phyloP scores from a whole-genome alignment of 2,113 vertebrate genomes.

The Xyrauchen texanus region DNA sequence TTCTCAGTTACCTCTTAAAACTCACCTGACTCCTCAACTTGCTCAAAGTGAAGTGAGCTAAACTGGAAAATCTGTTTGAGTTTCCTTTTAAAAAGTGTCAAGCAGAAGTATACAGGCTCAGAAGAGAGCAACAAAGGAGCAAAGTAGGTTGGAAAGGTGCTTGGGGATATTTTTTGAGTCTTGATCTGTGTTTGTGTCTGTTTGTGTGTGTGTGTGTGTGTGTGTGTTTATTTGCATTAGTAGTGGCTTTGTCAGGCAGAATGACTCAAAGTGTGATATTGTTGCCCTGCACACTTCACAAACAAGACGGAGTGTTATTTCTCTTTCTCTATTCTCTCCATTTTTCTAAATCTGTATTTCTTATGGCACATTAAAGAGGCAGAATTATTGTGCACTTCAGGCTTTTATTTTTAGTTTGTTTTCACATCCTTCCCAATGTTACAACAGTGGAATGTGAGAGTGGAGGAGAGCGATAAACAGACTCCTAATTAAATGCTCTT shows the following conservation, averaged over 20 bases:
- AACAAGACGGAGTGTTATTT: background rate
- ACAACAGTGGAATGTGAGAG: slow-evolving; percentile 46
- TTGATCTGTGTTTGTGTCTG: no score
- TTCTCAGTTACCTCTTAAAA: slow-evolving; percentile 1
- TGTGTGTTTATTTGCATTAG: slow-evolving; percentile 30
- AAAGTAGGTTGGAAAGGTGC: slow-evolving; percentile 73
- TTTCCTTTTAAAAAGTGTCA: slow-evolving; percentile 22
- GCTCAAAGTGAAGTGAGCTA: background rate
- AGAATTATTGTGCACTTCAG: slow-evolving; percentile 59
- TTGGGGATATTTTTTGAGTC: slow-evolving; percentile 53
- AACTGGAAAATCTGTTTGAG: background rate
- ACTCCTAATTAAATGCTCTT: slow-evolving; percentile 73
- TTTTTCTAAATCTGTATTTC: slow-evolving; percentile 61
- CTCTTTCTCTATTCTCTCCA: background rate
- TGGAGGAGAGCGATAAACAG: slow-evolving; percentile 62
- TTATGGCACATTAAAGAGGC: slow-evolving; percentile 50
- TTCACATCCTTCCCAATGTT: slow-evolving; percentile 63
- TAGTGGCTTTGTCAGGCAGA: background rate
- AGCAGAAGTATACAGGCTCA: slow-evolving; percentile 33
- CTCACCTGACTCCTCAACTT: no score
- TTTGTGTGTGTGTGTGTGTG: no score
- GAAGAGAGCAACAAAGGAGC: slow-evolving; percentile 58
- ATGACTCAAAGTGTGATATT: background rate
- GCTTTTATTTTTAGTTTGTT: slow-evolving; percentile 73
- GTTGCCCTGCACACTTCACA: background rate